Base-by-base conservation (phyloP, 2,113 vertebrate species). In the Crotalus helleri region DNA sequence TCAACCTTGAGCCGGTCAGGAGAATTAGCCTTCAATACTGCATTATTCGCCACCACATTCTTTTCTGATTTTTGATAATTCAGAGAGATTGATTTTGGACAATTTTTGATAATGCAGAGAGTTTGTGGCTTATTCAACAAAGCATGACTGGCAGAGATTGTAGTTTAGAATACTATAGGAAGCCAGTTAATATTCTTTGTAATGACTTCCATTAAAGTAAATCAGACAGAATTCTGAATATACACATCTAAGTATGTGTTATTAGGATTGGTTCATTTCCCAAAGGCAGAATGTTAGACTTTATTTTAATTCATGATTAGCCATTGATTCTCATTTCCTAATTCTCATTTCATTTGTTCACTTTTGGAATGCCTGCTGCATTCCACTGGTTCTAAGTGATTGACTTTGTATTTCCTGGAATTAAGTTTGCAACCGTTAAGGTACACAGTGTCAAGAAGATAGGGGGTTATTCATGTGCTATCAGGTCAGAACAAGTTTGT, bases 271-370 rank as follows among this genome's bases (percentile, higher is more conserved):
- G 54, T 1, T 88, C 5, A 85, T 81, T 93, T 57, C 46, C 57
- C 3, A 89, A 44, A 11, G 3, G 54, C 74, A 57, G 54, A n/a
- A 91, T 90, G 53, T 39, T 0, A 1, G 15, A 90, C 19, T 90
- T 90, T 91, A 87, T 89, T 44, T 64, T 29, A 0, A 0, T 55
- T 90, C n/a, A 10, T 88, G 0, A 53, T 6, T 85, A 90, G 54
- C 69, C 69, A 1, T 85, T 93, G n/a, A 59, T 15, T 86, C 29
- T 93, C 94, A 92, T 87, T 69, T 94, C 91, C 89, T 0, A 93
- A 87, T 53, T 15, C 11, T 13, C 9, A 4, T 17, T 55, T 46
- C n/a, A 46, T 19, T 64, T 64, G 49, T 51, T 9, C 89, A 85
- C 92, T 93, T 88, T n/a, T 93, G 29, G 59, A 24, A 91, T 90